Percentiles rank a stretch among this genome's conserved stretches.
Conservation (phyloP, 2,888 invertebrate genomes). For the Eupithecia inturbata region DNA sequence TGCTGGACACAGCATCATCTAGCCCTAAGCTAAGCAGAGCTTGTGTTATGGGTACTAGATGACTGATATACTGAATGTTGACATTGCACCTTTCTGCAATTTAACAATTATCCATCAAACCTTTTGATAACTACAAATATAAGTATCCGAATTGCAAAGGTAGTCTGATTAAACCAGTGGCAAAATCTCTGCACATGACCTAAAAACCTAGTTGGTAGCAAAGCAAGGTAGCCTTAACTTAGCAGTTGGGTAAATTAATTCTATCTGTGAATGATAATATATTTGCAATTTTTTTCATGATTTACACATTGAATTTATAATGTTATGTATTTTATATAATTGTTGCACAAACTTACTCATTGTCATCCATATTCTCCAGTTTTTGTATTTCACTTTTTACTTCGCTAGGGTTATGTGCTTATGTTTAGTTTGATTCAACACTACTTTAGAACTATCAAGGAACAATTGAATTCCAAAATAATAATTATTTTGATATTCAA, state of each 20-base stretch:
- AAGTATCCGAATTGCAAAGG: not conserved
- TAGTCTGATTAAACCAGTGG: not conserved
- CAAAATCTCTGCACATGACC: conserved; percentile 44
- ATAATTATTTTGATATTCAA: conserved; percentile 33
- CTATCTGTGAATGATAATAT: not conserved
- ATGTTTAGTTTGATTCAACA: conserved; percentile 9
- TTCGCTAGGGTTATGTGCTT: conserved; percentile 8
- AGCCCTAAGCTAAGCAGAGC: too few species aligned
- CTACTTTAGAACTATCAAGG: not conserved
- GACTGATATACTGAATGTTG: not conserved
- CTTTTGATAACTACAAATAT: not conserved
- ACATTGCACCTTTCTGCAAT: not conserved
- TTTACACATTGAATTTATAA: not conserved
- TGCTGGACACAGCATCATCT: too few species aligned
- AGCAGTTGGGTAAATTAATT: conserved; percentile 22
- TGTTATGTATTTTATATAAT: not conserved
- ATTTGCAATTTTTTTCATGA: not conserved
- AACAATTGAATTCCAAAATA: conserved; percentile 20
- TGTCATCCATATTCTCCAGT: conserved; percentile 36
- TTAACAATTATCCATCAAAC: not conserved
- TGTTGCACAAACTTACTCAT: conserved; percentile 29
- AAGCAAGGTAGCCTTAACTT: conserved; percentile 18
- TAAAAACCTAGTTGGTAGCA: conserved; percentile 49
- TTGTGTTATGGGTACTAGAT: too few species aligned
- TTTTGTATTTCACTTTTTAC: conserved; percentile 25